These are phyloP conservation scores for Pheosia tremula DNA, from an alignment of 2,888 invertebrate genomes.

Conservation along the genomic window DNA sequence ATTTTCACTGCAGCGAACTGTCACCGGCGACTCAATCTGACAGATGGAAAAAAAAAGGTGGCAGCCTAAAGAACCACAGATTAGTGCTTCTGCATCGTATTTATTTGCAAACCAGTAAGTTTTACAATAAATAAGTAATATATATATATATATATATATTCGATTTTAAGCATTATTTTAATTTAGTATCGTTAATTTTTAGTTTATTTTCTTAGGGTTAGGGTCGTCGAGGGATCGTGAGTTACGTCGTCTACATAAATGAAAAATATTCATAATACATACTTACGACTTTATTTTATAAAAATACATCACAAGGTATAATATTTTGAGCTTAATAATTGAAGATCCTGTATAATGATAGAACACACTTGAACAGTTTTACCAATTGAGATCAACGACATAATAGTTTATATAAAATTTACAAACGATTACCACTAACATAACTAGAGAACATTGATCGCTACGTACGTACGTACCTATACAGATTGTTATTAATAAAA, in stretches of 20 bases:
- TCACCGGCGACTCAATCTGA: no score
- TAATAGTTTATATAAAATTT: constrained; percentile 42
- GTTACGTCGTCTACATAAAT: background rate
- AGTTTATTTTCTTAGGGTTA: no score
- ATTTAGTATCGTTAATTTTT: no score
- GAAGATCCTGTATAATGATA: constrained; percentile 77
- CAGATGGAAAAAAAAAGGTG: no score
- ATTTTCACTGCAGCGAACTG: no score
- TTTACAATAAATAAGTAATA: no score
- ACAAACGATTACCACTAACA: constrained; percentile 30
- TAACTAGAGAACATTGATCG: constrained; percentile 8
- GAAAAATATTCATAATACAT: constrained; percentile 34
- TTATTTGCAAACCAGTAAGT: no score
- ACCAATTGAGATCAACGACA: constrained; percentile 69
- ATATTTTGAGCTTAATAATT: constrained; percentile 80
- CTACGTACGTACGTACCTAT: constrained; percentile 1
- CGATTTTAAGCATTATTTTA: no score
- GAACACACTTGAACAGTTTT: constrained; percentile 75
- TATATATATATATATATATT: no score
- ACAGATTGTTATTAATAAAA: background rate
- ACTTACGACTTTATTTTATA: constrained; percentile 69
- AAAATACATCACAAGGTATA: constrained; percentile 83
- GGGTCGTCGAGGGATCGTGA: background rate
- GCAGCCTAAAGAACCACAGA: no score
- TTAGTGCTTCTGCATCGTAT: no score